Conservation (phyloP, 2,797 vertebrate genomes). For the Microtus agrestis region DNA sequence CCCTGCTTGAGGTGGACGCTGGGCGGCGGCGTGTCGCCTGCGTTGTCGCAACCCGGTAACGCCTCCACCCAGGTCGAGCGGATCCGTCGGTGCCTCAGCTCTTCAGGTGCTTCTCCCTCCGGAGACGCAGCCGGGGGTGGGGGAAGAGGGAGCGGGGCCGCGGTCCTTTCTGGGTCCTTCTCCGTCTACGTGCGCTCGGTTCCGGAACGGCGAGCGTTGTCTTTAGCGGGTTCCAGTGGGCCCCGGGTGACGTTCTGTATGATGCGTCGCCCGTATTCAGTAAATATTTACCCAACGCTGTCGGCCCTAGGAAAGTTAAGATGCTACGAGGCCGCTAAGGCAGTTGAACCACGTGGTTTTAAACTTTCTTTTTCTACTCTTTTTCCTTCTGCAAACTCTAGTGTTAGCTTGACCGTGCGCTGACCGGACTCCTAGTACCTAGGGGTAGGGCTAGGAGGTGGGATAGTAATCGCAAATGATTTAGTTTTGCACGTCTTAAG, state of each 20-base stretch:
- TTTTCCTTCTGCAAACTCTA: background rate
- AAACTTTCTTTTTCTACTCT: background rate
- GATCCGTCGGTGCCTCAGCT: background rate
- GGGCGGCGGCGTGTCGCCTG: background rate
- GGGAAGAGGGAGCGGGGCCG: background rate
- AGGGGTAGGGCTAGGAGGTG: background rate
- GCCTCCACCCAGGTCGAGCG: background rate
- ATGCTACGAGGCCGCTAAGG: background rate
- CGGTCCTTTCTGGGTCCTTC: background rate
- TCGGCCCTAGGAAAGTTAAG: background rate
- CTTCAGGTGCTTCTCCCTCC: background rate
- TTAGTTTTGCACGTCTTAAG: background rate
- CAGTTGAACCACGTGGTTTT: background rate
- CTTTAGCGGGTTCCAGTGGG: background rate
- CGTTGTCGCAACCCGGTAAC: slow-evolving; percentile 61
- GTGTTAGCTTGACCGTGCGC: background rate
- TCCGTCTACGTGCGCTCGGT: background rate
- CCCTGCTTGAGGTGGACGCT: background rate
- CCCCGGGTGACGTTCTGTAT: fast-evolving
- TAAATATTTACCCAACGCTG: background rate
- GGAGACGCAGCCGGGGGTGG: background rate
- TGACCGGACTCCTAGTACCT: background rate
- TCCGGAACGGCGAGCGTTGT: background rate
- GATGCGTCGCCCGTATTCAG: background rate
- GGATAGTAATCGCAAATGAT: background rate